Base-by-base conservation (phyloP, 2,797 vertebrate genomes). In the Pygocentrus nattereri region DNA sequence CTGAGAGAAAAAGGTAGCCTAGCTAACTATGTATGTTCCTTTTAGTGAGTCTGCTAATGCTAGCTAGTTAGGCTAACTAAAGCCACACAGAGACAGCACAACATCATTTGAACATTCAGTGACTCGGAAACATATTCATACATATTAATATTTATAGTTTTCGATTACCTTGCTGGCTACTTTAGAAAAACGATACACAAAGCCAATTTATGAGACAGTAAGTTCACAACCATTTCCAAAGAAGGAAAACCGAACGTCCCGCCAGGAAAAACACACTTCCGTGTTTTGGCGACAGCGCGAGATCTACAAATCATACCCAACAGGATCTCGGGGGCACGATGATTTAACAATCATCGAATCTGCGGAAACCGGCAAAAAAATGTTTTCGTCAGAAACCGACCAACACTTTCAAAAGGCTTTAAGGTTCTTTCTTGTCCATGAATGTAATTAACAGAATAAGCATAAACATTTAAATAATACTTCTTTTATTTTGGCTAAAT, bases 231-330 rank as follows among this genome's bases (percentile, higher is more conserved):
- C 25, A 23, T 6, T 44, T 18, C 44, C 31, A 73, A 52, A 52
- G 13, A 25, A 49, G 3, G 3, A 30, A 80, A 67, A 62, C 38
- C 5, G 16, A 82, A 67, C 67, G 49, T 77, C 59, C 81, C 81
- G 81, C 81, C 81, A 67, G 4, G 13, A 47, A 34, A 19, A 61
- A 50, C 12, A 13, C 4, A 38, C 6, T 31, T 54, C 16, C 58
- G 58, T 13, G 41, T 31, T 0, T 3, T 1, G 19, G 38, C 10
- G 16, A 27, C 27, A 1, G 31, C 0, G 1, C 4, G 5, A 30
- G 74, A 19, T 64, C 47, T 71, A 82, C 54, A 77, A 56, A 47
- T 54, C 58, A 77, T 72, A 30, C 12, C 2, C 65, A 15, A 23
- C 0, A 21, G 2, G 0, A 0, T 50, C 2, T 23, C 34, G 10